Percentiles rank a stretch among this genome's conserved stretches.
Conservation (phyloP, 2,888 invertebrate species). For the Eutolmus rufibarbis region DNA sequence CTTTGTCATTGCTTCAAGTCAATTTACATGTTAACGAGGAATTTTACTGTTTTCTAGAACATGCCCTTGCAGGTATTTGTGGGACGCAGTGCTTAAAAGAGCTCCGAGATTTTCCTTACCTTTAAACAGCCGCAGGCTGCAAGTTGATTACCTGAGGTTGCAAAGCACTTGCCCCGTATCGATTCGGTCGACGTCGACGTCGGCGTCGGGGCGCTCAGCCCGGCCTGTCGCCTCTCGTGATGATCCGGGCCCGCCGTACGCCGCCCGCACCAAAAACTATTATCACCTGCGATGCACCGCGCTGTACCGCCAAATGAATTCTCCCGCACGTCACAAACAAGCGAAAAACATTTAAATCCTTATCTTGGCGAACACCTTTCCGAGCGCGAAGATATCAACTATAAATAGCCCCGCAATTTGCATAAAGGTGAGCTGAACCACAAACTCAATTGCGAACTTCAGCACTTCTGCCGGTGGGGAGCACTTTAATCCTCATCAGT, state of each 20-base stretch:
- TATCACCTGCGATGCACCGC: background rate
- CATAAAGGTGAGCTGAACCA: slow-evolving; percentile 42
- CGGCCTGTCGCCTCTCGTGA: background rate
- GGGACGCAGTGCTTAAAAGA: slow-evolving; percentile 35
- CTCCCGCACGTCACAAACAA: background rate
- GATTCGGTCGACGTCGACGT: background rate
- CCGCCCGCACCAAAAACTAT: background rate
- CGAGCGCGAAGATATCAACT: slow-evolving; percentile 16
- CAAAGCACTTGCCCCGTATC: slow-evolving; percentile 27
- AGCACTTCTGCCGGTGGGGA: slow-evolving; percentile 40
- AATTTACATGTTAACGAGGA: slow-evolving; percentile 52
- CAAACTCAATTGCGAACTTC: slow-evolving; percentile 42
- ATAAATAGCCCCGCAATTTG: slow-evolving; percentile 40
- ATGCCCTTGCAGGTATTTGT: slow-evolving; percentile 29
- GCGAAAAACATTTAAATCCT: background rate
- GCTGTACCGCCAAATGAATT: background rate
- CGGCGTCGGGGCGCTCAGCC: background rate
- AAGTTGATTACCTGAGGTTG: slow-evolving; percentile 28
- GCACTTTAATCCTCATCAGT: slow-evolving; percentile 38
- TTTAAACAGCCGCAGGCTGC: slow-evolving; percentile 6
- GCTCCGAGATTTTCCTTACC: slow-evolving; percentile 31
- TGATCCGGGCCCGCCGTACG: background rate
- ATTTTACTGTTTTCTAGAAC: slow-evolving; percentile 47
- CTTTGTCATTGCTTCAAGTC: slow-evolving; percentile 48
- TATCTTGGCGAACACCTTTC: slow-evolving; percentile 4